A percentile compares a stretch with the other conserved stretches of the same genome.
Conservation (phyloP, 2,888 invertebrate genomes). For the Lasioglossum villosulum region DNA sequence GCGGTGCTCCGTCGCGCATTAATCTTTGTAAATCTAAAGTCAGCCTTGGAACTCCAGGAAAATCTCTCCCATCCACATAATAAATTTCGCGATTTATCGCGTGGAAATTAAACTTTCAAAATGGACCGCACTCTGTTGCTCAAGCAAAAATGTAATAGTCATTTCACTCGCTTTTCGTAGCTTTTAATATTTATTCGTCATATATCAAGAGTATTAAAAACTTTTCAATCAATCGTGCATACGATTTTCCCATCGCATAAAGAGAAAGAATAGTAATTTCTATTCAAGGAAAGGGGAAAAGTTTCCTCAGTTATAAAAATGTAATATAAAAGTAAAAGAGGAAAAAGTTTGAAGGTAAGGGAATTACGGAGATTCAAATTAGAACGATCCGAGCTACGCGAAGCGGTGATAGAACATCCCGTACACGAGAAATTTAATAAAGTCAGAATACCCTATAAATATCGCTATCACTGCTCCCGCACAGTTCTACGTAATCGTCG, state of each 20-base stretch:
- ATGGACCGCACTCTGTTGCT: too few relatives aligned
- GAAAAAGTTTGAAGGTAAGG: background rate
- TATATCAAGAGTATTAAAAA: too few relatives aligned
- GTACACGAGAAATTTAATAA: slow-evolving; percentile 23
- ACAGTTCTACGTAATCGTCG: background rate
- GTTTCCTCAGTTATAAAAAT: background rate
- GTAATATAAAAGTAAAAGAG: background rate
- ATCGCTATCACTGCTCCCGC: background rate
- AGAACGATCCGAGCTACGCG: background rate
- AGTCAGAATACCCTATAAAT: slow-evolving; percentile 18
- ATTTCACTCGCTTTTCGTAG: too few relatives aligned
- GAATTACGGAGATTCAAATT: background rate
- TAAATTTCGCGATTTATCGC: background rate
- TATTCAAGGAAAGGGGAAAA: background rate
- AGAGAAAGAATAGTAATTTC: background rate
- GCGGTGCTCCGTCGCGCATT: background rate
- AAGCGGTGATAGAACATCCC: background rate
- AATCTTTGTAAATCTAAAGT: background rate
- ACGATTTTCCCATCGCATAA: background rate
- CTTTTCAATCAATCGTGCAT: background rate
- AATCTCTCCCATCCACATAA: background rate
- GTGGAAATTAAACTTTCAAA: too few relatives aligned
- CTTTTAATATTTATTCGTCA: too few relatives aligned
- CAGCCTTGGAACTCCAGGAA: background rate
- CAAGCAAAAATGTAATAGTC: too few relatives aligned